These are phyloP conservation scores for Pristionchus mayeri DNA, from an alignment of 2,888 invertebrate genomes.

Conservation along the genomic window DNA sequence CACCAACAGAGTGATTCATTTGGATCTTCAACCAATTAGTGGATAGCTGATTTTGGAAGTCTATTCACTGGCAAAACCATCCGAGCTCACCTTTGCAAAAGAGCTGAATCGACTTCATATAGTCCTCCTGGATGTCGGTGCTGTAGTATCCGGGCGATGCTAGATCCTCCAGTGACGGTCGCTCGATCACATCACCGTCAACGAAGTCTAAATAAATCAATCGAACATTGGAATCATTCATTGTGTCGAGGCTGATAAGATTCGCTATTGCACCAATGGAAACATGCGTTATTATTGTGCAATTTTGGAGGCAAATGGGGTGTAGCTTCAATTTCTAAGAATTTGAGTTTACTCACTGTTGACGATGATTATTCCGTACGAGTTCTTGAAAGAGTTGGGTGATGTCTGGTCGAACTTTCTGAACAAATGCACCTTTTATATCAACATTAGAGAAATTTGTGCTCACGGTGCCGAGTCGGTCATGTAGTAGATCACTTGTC, in stretches of 20 bases:
- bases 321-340: no score
- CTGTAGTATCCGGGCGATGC: neutral
- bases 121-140: neutral
- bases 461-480: neutral
- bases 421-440: neutral
- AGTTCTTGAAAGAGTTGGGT: neutral
- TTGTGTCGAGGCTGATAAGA: neutral
- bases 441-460: neutral
- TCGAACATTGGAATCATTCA: neutral
- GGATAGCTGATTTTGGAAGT: no score
- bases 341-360: neutral
- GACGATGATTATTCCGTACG: neutral
- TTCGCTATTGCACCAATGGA: neutral
- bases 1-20: no score
- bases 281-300: no score
- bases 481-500: constrained; percentile 21
- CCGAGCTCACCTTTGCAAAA: constrained; percentile 33
- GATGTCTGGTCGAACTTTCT: neutral
- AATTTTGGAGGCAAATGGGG: no score
- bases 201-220: neutral
- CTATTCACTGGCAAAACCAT: no score
- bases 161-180: neutral
- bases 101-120: neutral
- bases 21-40: no score
- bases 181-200: neutral